Conservation (phyloP, 1,140 invertebrate genomes). For the Drosophila fuyamai region DNA sequence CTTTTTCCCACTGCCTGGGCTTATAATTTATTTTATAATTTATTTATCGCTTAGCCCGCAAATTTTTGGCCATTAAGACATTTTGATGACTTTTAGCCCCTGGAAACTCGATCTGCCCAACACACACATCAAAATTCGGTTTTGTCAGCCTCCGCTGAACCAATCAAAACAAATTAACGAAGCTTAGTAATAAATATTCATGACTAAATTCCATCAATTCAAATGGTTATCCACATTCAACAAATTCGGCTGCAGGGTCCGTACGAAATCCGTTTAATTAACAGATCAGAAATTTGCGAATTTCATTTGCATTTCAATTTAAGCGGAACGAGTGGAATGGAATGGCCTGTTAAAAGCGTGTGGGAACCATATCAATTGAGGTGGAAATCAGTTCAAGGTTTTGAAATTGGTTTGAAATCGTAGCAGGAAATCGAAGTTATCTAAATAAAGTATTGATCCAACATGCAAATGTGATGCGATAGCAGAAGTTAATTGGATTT, state of each 20-base stretch:
- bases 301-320: conserved; percentile 62
- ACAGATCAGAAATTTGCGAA: conserved; percentile 54
- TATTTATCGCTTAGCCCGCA: conserved; percentile 36
- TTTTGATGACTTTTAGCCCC: conserved; percentile 44
- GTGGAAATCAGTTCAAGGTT: conserved; percentile 26
- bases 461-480: neutral
- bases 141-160: conserved; percentile 48
- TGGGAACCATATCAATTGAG: conserved; percentile 28
- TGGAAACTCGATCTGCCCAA: conserved; percentile 53
- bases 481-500: neutral
- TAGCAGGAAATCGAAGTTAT: neutral
- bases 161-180: conserved; percentile 72
- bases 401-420: neutral
- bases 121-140: conserved; percentile 27
- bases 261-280: conserved; percentile 50
- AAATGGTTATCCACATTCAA: conserved; percentile 12
- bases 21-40: conserved; percentile 11
- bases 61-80: conserved; percentile 51
- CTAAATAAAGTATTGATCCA: neutral
- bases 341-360: conserved; percentile 14
- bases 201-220: conserved; percentile 60
- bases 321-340: conserved; percentile 23
- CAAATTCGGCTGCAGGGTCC: conserved; percentile 13
- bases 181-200: conserved; percentile 68
- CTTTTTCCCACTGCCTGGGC: conserved; percentile 19